Percentiles rank a stretch among this genome's conserved stretches.
Conservation (phyloP, 2,113 vertebrate genomes). For the Bos javanicus region DNA sequence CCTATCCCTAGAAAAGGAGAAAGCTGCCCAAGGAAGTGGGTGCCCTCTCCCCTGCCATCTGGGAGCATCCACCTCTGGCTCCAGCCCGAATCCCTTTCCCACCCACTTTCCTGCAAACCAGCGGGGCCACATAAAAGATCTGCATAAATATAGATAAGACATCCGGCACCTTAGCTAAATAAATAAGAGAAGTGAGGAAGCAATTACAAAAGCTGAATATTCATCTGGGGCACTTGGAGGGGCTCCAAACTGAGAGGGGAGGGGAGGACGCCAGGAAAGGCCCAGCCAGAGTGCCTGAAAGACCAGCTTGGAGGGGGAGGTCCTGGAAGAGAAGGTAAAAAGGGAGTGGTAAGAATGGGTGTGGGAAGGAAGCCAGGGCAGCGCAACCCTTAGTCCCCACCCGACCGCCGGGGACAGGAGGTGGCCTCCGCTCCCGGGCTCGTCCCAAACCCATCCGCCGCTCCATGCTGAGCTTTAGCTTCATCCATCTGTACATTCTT, state of each 20-base stretch:
- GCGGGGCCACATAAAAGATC: not conserved
- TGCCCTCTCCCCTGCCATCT: slow-evolving; percentile 22
- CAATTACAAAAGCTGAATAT: not conserved
- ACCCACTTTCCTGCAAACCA: slow-evolving; percentile 23
- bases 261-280: not conserved
- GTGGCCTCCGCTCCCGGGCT: slow-evolving; percentile 69
- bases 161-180: slow-evolving; percentile 49
- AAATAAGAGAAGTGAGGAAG: slow-evolving; percentile 54
- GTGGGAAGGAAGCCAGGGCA: slow-evolving; percentile 75
- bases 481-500: slow-evolving; percentile 76
- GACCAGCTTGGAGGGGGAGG: slow-evolving; percentile 77
- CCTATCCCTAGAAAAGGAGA: not conserved
- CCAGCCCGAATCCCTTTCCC: slow-evolving; percentile 4
- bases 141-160: slow-evolving; percentile 44
- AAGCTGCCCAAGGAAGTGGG: slow-evolving; percentile 33
- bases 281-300: slow-evolving; percentile 56
- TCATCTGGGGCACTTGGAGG: not conserved
- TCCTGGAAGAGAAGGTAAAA: slow-evolving; percentile 78
- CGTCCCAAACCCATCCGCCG: slow-evolving; percentile 69
- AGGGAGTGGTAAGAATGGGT: slow-evolving; percentile 78
- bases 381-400: slow-evolving; percentile 75
- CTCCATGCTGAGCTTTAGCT: slow-evolving; percentile 76
- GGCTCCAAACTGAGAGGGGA: not conserved
- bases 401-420: slow-evolving; percentile 74
- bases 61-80: slow-evolving; percentile 34